These are phyloP conservation scores for Puffinus mauretanicus DNA, from an alignment of 2,113 vertebrate species.

Conservation along the genomic window DNA sequence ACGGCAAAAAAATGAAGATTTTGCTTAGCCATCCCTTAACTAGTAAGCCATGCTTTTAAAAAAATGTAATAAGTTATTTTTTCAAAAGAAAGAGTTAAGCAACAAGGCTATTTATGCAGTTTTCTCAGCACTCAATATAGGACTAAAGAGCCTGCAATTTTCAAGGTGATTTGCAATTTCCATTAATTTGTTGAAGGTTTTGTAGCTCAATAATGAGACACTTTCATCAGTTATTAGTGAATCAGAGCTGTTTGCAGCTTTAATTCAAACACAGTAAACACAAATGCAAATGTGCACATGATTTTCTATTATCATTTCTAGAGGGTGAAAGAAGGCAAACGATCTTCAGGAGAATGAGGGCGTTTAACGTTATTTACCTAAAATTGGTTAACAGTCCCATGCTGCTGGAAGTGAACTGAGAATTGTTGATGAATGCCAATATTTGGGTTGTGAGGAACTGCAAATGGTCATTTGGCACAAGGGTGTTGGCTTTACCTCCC, in stretches of 20 bases:
- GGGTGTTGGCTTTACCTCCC: not conserved
- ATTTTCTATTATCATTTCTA: constrained; percentile 54
- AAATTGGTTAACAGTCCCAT: constrained; percentile 6
- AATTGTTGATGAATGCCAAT: not conserved
- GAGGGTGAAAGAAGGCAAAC: constrained; percentile 37
- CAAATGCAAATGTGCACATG: constrained; percentile 50
- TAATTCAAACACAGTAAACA: constrained; percentile 57
- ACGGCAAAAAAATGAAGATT: not conserved
- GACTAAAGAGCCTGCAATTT: constrained; percentile 57
- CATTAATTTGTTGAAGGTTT: constrained; percentile 61
- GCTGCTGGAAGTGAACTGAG: not conserved
- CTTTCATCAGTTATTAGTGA: constrained; percentile 59
- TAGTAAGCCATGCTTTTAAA: not conserved
- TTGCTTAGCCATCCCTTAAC: not conserved
- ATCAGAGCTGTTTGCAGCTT: constrained; percentile 54
- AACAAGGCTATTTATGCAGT: constrained; percentile 26
- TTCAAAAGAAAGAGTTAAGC: constrained; percentile 12
- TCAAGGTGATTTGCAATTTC: constrained; percentile 67
- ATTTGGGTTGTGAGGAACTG: not conserved
- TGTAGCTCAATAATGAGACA: constrained; percentile 57
- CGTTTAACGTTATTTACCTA: constrained; percentile 3
- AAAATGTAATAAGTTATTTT: not conserved
- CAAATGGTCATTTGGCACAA: not conserved
- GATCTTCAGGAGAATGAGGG: constrained; percentile 27
- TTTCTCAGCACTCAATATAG: constrained; percentile 7